phyloP scores from a whole-genome alignment of 2,797 vertebrate genomes.

The Manis crassicaudata region DNA sequence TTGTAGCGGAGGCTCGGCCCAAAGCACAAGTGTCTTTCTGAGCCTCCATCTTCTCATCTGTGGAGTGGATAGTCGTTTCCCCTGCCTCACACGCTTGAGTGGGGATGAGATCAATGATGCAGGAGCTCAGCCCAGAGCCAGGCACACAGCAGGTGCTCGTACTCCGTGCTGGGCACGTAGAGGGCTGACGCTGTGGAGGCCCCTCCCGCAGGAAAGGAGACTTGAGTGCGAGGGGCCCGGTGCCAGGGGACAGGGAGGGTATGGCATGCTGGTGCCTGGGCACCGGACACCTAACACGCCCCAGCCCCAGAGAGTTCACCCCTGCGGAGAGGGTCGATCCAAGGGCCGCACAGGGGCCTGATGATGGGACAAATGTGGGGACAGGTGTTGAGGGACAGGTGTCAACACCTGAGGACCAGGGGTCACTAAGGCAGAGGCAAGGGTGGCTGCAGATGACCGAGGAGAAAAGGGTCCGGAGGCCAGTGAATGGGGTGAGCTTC shows the following conservation, averaged over 20 bases:
- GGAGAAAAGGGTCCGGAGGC: not conserved
- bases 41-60: constrained; percentile 3
- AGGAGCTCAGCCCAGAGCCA: not conserved
- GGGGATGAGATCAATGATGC: not conserved
- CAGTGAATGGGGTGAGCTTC: not conserved
- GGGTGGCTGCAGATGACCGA: too few species aligned
- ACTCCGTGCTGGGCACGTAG: not conserved
- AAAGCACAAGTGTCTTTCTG: not conserved
- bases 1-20: not conserved
- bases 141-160: not conserved
- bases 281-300: not conserved
- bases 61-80: not conserved
- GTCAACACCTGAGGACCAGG: not conserved
- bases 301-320: not conserved
- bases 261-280: not conserved
- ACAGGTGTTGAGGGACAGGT: not conserved
- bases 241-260: not conserved
- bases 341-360: not conserved
- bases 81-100: constrained; percentile 58
- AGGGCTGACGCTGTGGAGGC: not conserved
- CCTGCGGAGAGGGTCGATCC: not conserved
- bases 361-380: not conserved
- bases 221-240: not conserved
- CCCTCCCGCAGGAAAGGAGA: not conserved
- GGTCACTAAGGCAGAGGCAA: not conserved